Percentiles rank a stretch among this genome's conserved stretches.
These are phyloP conservation scores for Enoplosus armatus DNA, from an alignment of 2,797 vertebrate genomes.

Conservation along the genomic window DNA sequence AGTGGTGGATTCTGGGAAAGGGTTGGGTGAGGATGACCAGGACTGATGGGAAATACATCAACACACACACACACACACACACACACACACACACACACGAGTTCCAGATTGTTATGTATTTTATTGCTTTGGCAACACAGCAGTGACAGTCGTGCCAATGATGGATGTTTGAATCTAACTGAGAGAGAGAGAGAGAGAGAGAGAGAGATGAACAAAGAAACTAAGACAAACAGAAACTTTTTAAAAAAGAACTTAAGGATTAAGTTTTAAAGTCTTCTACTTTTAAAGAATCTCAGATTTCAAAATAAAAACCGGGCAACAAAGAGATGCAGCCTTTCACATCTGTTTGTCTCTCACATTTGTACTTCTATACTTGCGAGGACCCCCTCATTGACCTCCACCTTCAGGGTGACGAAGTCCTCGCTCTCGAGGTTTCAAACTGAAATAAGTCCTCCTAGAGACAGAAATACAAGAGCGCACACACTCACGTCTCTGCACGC, in stretches of 20 bases:
- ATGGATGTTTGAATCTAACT: slow-evolving; percentile 45
- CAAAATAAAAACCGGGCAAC: slow-evolving; percentile 34
- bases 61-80: slow-evolving; percentile 47
- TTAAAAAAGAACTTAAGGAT: neutral
- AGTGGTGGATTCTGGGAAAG: slow-evolving; percentile 76
- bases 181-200: slow-evolving; percentile 1
- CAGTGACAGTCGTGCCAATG: slow-evolving; percentile 46
- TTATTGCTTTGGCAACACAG: slow-evolving; percentile 66
- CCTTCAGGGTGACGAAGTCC: too few relatives aligned
- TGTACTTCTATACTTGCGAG: neutral
- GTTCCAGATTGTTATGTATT: slow-evolving; percentile 58
- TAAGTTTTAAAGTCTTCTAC: neutral
- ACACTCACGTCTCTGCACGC: neutral
- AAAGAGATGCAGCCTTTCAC: neutral
- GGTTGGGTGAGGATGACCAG: slow-evolving; percentile 66
- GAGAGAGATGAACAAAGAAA: slow-evolving; percentile 1
- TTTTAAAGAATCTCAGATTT: slow-evolving; percentile 7
- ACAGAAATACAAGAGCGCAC: neutral
- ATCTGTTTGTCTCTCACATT: neutral
- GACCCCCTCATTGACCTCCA: neutral
- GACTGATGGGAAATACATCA: slow-evolving; percentile 75
- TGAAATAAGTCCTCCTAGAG: too few relatives aligned
- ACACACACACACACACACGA: slow-evolving; percentile 35
- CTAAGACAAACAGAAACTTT: neutral
- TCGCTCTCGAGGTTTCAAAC: neutral